Conservation (phyloP, 2,113 vertebrate genomes). For the Grantiella picta region DNA sequence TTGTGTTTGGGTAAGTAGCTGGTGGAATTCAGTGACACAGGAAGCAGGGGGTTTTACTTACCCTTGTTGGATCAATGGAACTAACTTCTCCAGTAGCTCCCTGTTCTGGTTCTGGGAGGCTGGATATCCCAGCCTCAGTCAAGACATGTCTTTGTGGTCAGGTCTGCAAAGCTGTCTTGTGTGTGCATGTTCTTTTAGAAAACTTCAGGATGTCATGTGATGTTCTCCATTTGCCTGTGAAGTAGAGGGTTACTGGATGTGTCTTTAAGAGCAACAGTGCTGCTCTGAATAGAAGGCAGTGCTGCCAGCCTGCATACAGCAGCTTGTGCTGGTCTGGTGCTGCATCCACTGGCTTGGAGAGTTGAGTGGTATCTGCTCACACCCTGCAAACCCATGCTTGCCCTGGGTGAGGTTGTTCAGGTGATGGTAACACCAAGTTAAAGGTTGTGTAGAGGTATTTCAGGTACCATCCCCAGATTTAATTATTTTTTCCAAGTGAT, state of each 20-base stretch:
- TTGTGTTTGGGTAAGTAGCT: neutral
- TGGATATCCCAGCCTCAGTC: neutral
- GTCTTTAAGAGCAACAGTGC: neutral
- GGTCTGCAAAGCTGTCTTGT: neutral
- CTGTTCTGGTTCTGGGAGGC: neutral
- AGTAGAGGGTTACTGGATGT: neutral
- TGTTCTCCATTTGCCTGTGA: neutral
- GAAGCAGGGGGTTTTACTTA: neutral
- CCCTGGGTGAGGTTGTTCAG: neutral
- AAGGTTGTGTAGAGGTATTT: neutral
- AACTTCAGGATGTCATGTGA: neutral
- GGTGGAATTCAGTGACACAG: neutral
- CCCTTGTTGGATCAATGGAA: neutral
- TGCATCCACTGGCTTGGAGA: neutral
- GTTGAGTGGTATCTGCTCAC: neutral
- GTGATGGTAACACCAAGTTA: neutral
- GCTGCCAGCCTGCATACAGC: neutral
- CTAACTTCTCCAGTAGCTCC: accelerated
- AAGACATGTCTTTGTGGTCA: neutral
- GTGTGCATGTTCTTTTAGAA: neutral
- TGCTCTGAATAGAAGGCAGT: neutral
- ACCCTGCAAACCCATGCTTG: neutral
- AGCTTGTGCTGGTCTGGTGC: neutral
- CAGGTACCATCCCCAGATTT: neutral
- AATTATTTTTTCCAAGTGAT: neutral